Evolutionary conservation across 2,888 invertebrate genomes (phyloP), one percentile per base, ranked within the genome.

Genomic region (Nomada fucata): DNA sequence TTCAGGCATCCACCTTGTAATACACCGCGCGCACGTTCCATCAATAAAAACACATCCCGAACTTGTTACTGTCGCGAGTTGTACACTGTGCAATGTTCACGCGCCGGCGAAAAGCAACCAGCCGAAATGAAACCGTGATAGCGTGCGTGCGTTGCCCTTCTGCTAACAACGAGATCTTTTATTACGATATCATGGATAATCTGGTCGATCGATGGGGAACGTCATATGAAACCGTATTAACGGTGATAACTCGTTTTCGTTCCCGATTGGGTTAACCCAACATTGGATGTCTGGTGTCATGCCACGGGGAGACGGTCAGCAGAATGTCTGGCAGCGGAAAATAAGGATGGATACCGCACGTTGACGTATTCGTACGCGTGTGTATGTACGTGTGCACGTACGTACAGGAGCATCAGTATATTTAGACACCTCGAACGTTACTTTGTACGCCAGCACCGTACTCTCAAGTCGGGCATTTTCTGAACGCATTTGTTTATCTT

Each of bases 201-300:
- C 52, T 76, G 72, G 52, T 79, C 55, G 68, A 76, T 61, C 52
- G 57, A 71, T 29, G 36, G 47, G 65, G 68, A 71, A 69, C 67
- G 72, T 29, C 73, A 42, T 76, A 60, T 64, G 67, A 78, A 79
- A 81, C 50, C 20, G 74, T 79, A 77, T 81, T 82, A 84, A 71
- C 80, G 18, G 42, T 75, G 86, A 80, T 86, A 84, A 87, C 78
- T 82, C 77, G 75, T 81, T 87, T 86, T 86, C 75, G 55, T 77
- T 53, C 64, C 50, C 29, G 77, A 87, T 87, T 61, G 79, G 87
- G 82, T 87, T 86, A 80, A 67, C 55, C 42, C 61, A 71, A 76
- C 76, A 82, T 87, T 78, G 78, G 68, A 83, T 68, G 74, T 70
- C 79, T 59, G 72, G 69, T 69, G 75, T 65, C 72, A 72, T 60